Evolutionary conservation across 1,140 invertebrate species (phyloP), one percentile per base, ranked within the genome.

Genomic region (Heliconius melpomene): DNA sequence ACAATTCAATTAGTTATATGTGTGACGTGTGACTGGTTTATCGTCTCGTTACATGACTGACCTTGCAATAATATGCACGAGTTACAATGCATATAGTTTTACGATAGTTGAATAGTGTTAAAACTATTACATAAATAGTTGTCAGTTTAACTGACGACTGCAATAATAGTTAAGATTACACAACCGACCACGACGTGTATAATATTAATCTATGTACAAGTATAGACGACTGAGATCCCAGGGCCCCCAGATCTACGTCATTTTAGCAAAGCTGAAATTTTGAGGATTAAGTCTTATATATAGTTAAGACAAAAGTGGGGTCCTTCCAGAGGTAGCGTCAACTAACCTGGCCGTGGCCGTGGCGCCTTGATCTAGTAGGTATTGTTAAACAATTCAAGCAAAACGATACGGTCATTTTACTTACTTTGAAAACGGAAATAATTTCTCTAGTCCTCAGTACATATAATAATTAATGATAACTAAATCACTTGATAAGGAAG

Each of bases 41-140:
- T 66, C 60, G 60, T 29, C 2, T 66, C 3, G 26, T 66, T 26
- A 29, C 13, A 26, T 29, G 8, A 3, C 13, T 11, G 26, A 66
- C 60, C 60, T 66, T 66, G 60, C 13, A 66, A 29, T 66, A 26
- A 66, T 16, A 66, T 66, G 60, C 26, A 66, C 60, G 60, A 29
- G 60, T 66, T 60, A 23, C 13, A 66, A 66, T 66, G 60, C 26
- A 66, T 29, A 9, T 66, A 29, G 23, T n/a, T 60, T 23, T 46
- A 13, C 20, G 57, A 60, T 23, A 23, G 57, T n/a, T n/a, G 26
- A 26, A 60, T 16, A 16, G 57, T 11, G 57, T 23, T 11, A n/a
- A 26, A 26, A n/a, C 60, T 66, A 5, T 66, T 13, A 66, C 23
- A 16, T 66, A 66, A 66, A 29, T 66, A 66, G 29, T 26, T 20